Percentiles rank a stretch among this genome's conserved stretches.
phyloP scores from a whole-genome alignment of 2,113 vertebrate species.

The Tichodroma muraria region DNA sequence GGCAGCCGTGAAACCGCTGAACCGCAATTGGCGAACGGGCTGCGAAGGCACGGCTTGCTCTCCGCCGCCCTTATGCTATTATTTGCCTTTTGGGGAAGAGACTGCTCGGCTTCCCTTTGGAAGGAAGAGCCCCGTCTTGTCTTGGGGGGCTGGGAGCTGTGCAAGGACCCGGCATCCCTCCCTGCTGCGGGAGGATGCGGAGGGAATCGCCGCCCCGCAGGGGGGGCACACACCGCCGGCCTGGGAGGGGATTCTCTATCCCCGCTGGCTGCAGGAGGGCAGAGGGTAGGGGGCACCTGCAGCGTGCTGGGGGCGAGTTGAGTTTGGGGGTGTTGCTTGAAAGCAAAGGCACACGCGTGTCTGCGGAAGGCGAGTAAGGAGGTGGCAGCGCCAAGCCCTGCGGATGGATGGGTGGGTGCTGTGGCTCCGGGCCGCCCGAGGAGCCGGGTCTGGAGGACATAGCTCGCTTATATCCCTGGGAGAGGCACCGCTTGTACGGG shows the following conservation, averaged over 20 bases:
- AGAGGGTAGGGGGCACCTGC: too few species aligned
- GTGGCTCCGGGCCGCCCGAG: background rate
- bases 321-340: background rate
- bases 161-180: background rate
- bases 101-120: accelerated
- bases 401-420: too few species aligned
- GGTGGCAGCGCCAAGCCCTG: background rate
- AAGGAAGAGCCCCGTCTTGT: background rate
- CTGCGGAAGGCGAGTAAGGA: background rate
- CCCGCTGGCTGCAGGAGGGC: background rate
- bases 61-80: accelerated
- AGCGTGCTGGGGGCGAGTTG: background rate
- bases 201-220: background rate
- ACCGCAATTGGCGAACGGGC: accelerated
- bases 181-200: background rate
- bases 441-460: background rate
- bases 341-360: accelerated
- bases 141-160: background rate
- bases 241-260: too few species aligned
- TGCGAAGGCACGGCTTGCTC: background rate
- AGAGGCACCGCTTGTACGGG: background rate
- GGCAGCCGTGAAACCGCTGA: background rate
- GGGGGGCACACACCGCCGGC: too few species aligned
- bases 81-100: background rate
- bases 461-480: background rate